phyloP scores from a whole-genome alignment of 2,888 invertebrate species.

The Euproctis similis region DNA sequence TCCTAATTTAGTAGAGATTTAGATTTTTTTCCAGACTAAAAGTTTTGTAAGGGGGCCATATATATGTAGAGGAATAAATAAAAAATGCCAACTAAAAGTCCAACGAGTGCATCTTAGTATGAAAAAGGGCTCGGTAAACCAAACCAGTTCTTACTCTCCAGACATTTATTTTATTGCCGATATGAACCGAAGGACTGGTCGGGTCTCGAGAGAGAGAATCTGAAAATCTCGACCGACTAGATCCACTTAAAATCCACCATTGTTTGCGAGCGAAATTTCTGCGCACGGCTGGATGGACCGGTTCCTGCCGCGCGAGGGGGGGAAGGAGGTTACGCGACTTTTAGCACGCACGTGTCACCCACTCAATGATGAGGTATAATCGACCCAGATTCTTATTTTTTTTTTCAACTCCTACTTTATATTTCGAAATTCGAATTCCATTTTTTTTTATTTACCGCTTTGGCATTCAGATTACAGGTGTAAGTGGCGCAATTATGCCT shows the following conservation, averaged over 20 bases:
- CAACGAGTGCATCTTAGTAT: slow-evolving; percentile 14
- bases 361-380: too few relatives aligned
- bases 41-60: slow-evolving; percentile 6
- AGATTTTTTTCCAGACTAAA: slow-evolving; percentile 7
- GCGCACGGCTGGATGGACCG: slow-evolving; percentile 51
- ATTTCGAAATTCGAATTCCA: too few relatives aligned
- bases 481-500: too few relatives aligned
- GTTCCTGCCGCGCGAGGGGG: slow-evolving; percentile 51
- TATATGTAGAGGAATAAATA: not conserved
- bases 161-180: slow-evolving; percentile 26
- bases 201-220: slow-evolving; percentile 20
- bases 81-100: too few relatives aligned
- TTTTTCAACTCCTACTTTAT: too few relatives aligned
- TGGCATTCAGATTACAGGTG: too few relatives aligned
- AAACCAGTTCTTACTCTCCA: slow-evolving; percentile 27
- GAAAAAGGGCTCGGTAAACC: slow-evolving; percentile 15
- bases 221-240: slow-evolving; percentile 29
- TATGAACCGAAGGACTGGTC: slow-evolving; percentile 13
- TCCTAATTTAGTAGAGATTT: slow-evolving; percentile 8
- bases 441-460: too few relatives aligned
- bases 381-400: too few relatives aligned
- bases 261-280: slow-evolving; percentile 43
- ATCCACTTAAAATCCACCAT: slow-evolving; percentile 34
- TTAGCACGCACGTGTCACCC: slow-evolving; percentile 49
- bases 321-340: slow-evolving; percentile 58